Base-by-base conservation (phyloP, 2,888 invertebrate genomes). In the Acanthopleura granulata region DNA sequence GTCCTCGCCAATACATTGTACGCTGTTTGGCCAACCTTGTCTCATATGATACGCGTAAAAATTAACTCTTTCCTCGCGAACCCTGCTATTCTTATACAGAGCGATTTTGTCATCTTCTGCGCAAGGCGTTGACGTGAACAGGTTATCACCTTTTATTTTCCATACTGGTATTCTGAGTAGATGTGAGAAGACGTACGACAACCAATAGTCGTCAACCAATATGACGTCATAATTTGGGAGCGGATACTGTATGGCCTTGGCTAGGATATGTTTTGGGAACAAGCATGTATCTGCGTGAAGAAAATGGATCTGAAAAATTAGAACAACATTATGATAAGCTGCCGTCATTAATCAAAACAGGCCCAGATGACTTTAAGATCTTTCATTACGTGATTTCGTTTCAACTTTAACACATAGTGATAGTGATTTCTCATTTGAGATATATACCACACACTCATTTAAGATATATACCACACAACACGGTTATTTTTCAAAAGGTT, bases 21-120 rank as follows among this genome's bases (percentile, higher is more conserved):
- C 71, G 71, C 50, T 71, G 50, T 71, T 40, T n/a, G 71, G 71
- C 71, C 71, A 71, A 49, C 71, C 71, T 3, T 71, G 71, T 49
- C 71, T 18, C 71, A 71, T 71, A 25, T 71, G 71, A 49, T 71
- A 71, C 16, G 49, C 40, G 27, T 71, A 71, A 25, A 71, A 71
- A 40, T 71, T 71, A 18, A 71, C n/a, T 49, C 71, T 18, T 71
- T 71, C 71, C 27, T 71, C 71, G 16, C 71, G 40, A n/a, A 71
- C 71, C n/a, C 71, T 1, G 25, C 49, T 49, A 25, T 71, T 71
- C 49, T 22, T 18, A 49, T 49, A 71, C 49, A 71, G 49, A 4
- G 71, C 71, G 71, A 71, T 71, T 49, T 16, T 49, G 14, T 4
- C 22, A 18, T 71, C 71, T 25, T 71, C 71, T 16, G 71, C 71